Evolutionary conservation across 1,140 invertebrate species (phyloP).

Genomic region (Drosophila takahashii): DNA sequence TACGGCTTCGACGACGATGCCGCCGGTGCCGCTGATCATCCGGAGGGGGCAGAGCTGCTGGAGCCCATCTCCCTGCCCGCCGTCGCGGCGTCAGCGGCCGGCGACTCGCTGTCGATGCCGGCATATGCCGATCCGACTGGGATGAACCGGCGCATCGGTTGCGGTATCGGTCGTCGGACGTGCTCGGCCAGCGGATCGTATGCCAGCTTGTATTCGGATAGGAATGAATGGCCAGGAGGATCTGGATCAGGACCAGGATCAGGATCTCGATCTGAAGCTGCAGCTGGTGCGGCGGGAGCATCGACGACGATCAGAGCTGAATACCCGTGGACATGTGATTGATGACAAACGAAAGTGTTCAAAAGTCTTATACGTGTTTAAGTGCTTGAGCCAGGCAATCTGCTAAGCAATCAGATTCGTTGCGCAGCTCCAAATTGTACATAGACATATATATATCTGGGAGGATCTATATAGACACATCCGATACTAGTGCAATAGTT

Average conservation of each 20-base stretch:
- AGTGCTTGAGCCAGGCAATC: constrained; percentile 21
- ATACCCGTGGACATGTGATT: constrained; percentile 40
- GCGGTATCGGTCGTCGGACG: constrained; percentile 1
- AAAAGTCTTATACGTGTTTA: constrained; percentile 60
- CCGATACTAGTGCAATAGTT: constrained; percentile 68
- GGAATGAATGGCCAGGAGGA: constrained; percentile 22
- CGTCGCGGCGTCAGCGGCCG: constrained; percentile 4
- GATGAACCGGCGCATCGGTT: not conserved
- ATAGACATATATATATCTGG: constrained; percentile 32
- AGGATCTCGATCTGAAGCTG: not conserved
- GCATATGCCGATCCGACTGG: not conserved
- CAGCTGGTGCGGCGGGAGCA: constrained; percentile 5
- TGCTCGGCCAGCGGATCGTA: constrained; percentile 38
- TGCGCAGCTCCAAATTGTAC: constrained; percentile 28
- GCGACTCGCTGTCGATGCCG: constrained; percentile 21
- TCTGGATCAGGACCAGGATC: constrained; percentile 14
- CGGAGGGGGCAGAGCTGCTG: not conserved
- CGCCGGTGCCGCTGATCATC: constrained; percentile 4
- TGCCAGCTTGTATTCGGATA: constrained; percentile 31
- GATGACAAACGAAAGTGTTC: constrained; percentile 69
- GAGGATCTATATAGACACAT: constrained; percentile 26
- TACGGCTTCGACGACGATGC: constrained; percentile 80
- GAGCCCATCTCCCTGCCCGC: constrained; percentile 15
- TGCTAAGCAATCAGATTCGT: constrained; percentile 23
- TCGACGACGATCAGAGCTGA: constrained; percentile 12